phyloP scores from a whole-genome alignment of 2,113 vertebrate species.

The Penelope pileata region DNA sequence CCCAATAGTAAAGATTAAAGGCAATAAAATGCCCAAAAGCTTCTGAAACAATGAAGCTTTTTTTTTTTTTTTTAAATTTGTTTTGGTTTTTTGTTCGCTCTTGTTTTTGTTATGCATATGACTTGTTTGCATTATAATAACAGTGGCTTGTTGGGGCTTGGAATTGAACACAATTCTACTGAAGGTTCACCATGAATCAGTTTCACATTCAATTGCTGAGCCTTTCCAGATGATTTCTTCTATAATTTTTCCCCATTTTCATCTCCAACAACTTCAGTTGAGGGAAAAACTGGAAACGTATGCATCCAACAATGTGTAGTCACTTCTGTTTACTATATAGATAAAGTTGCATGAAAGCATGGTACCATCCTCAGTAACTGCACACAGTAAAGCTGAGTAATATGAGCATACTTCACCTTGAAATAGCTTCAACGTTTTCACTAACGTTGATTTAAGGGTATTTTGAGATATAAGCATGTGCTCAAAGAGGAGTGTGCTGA shows the following conservation, averaged over 20 bases:
- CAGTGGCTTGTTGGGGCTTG: constrained; percentile 44
- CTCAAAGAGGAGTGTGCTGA: constrained; percentile 33
- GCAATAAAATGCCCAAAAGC: constrained; percentile 70
- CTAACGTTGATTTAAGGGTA: constrained; percentile 5
- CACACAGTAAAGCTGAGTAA: constrained; percentile 7
- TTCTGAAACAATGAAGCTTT: constrained; percentile 72
- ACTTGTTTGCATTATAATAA: constrained; percentile 58
- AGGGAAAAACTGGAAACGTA: background rate
- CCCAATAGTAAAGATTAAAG: constrained; percentile 59
- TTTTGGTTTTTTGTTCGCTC: background rate
- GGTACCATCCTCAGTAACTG: constrained; percentile 17
- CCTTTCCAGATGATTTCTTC: constrained; percentile 39
- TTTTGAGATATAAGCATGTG: constrained; percentile 6
- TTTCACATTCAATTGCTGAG: constrained; percentile 40
- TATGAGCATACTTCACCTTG: background rate
- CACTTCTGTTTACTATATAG: background rate
- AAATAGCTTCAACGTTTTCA: constrained; percentile 20
- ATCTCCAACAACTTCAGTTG: constrained; percentile 38
- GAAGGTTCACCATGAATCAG: constrained; percentile 74
- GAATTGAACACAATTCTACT: constrained; percentile 68
- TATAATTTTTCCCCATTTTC: constrained; percentile 47
- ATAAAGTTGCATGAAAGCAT: constrained; percentile 23
- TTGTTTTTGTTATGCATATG: background rate
- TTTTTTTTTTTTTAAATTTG: background rate
- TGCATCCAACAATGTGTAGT: constrained; percentile 40